These are phyloP conservation scores for Synchiropus splendidus DNA, from an alignment of 2,113 vertebrate species.

Conservation along the genomic window DNA sequence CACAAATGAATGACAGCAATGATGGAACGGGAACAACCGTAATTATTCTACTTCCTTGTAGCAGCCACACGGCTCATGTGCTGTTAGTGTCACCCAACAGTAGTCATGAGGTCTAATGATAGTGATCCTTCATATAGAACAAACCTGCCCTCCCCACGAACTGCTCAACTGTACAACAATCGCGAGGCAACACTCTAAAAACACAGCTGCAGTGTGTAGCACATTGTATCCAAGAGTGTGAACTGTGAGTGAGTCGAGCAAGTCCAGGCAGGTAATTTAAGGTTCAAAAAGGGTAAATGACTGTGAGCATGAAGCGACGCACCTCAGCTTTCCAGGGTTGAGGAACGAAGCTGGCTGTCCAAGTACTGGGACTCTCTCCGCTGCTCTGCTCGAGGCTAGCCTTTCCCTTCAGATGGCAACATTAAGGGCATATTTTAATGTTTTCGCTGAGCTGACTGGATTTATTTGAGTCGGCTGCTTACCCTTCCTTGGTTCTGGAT, in stretches of 20 bases:
- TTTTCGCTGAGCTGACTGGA: not conserved
- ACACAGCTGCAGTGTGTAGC: no score
- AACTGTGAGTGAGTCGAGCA: constrained; percentile 8
- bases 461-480: not conserved
- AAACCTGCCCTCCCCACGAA: no score
- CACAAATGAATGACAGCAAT: no score
- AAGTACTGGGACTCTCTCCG: constrained; percentile 15
- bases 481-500: not conserved
- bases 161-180: no score
- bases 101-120: no score
- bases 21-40: no score
- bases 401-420: constrained; percentile 24
- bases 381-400: not conserved
- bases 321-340: constrained; percentile 58
- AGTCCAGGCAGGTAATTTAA: constrained; percentile 21
- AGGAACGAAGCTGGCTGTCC: constrained; percentile 19
- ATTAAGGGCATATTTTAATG: not conserved
- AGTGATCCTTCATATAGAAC: no score
- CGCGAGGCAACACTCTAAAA: no score
- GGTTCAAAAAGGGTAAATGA: constrained; percentile 20
- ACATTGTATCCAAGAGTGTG: not conserved
- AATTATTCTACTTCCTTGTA: no score
- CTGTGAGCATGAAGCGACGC: constrained; percentile 6
- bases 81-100: no score
- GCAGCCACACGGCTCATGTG: no score